Base-by-base conservation (phyloP, 2,888 invertebrate genomes). In the Idaea dimidiata region DNA sequence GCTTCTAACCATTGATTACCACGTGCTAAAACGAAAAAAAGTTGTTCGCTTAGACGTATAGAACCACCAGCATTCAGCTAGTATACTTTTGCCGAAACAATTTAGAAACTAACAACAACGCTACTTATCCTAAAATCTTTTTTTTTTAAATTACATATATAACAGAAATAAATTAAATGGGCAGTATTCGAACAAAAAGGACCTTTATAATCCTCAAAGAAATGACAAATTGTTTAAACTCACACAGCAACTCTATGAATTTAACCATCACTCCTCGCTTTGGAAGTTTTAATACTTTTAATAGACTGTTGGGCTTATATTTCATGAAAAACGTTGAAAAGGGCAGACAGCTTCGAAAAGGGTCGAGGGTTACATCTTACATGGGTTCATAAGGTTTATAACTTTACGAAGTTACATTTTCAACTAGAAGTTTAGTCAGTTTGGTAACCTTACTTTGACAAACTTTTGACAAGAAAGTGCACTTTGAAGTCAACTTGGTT, bases 241-340 rank as follows among this genome's bases (percentile, higher is more conserved):
- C 43, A 43, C 43, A 43, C 14, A 10, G 14, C 43, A 43, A 43
- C 43, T 43, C 14, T 43, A 43, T 43, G 43, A 43, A 43, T 43
- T 7, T 43, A 10, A 14, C 8, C 14, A 43, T 10, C 8, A 43
- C 43, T 14, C 43, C n/a, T n/a, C 43, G 43, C 43, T 43, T 43
- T 10, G 10, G 43, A 43, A 43, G 43, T 43, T 43, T 43, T 43
- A 43, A 43, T 43, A 43, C 43, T 43, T 43, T 43, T 43, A 43
- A 43, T 43, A 43, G 43, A 43, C 43, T 43, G 43, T 43, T 43
- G 43, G 43, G 43, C 43, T 43, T 43, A 43, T 43, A 43, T 43
- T 43, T 43, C 14, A 43, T 43, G 43, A 43, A 43, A 43, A 43
- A 43, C 14, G 8, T 14, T 43, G 43, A 43, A 43, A 43, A 43